Evolutionary conservation across 2,888 invertebrate genomes (phyloP), one percentile per base, ranked within the genome.

Genomic region (Hofmannophila pseudospretella): DNA sequence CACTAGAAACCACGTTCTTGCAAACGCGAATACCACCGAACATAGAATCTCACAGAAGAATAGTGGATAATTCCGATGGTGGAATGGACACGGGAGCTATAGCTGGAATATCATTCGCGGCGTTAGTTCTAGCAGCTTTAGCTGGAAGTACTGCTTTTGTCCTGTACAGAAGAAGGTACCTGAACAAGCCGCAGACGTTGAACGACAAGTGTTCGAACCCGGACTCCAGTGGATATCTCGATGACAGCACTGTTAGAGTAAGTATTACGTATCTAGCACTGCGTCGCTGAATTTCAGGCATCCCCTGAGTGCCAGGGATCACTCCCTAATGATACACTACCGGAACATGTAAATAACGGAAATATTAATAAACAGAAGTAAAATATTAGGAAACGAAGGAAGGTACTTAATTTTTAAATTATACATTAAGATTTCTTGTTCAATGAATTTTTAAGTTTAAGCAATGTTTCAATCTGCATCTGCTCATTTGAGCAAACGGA

Each of bases 191-290:
- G 7, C 95, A 95, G 79, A 93, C 94, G 41, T 82, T 95, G 48
- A 93, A 92, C 58, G 93, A 93, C 67, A 92, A 92, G 56, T 93
- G 93, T 67, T 95, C 94, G 58, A 95, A 95, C 72, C 94, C 94
- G 5, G 95, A 95, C 67, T 95, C 94, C 39, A 94, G 94, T 65
- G 94, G 94, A 54, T 95, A 95, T 65, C 92, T 95, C 49, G 95
- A 95, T 70, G 95, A 95, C 73, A 94, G 94, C 72, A 94, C 94
- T 63, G 91, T 94, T 71, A 89, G 94, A 84, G 94, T 94, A 88
- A 89, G 91, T 85, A 63, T 47, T 5, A 1, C 22, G 29, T 10
- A n/a, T n/a, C n/a, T n/a, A n/a, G n/a, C n/a, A n/a, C n/a, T n/a
- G n/a, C n/a, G n/a, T n/a, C n/a, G n/a, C n/a, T n/a, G n/a, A n/a